These are phyloP conservation scores for Gambusia holbrooki DNA, from an alignment of 2,113 vertebrate genomes.

Conservation along the genomic window DNA sequence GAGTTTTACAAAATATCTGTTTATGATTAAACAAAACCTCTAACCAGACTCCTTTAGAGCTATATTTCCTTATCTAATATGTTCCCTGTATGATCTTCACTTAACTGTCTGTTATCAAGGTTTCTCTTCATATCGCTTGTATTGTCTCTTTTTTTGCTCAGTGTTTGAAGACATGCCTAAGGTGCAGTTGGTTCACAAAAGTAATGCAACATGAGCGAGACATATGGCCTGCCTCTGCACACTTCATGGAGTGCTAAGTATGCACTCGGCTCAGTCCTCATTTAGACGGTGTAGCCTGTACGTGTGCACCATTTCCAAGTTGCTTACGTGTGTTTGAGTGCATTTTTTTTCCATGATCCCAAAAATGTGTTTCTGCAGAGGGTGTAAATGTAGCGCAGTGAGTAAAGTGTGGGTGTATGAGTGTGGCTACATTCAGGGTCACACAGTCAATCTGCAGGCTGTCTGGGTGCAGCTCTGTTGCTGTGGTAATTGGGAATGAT, in stretches of 20 bases:
- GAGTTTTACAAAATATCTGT: constrained; percentile 34
- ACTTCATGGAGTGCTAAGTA: constrained; percentile 47
- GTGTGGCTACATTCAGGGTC: constrained; percentile 68
- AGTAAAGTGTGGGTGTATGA: constrained; percentile 42
- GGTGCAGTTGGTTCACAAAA: constrained; percentile 28
- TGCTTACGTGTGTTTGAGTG: constrained; percentile 16
- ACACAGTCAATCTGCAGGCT: constrained; percentile 76
- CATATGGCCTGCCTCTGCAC: constrained; percentile 60
- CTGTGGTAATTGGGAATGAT: constrained; percentile 81
- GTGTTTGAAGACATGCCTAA: constrained; percentile 42
- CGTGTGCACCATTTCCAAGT: constrained; percentile 20
- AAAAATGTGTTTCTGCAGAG: constrained; percentile 29
- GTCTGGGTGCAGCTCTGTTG: constrained; percentile 76
- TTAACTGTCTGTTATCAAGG: not conserved
- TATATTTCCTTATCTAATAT: constrained; percentile 23
- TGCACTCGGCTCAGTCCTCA: constrained; percentile 10
- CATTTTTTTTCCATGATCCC: constrained; percentile 32
- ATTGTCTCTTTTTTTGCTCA: constrained; percentile 7
- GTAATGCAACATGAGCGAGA: constrained; percentile 31
- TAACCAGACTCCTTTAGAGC: constrained; percentile 11
- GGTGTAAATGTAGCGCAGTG: not conserved
- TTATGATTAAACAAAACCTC: constrained; percentile 14
- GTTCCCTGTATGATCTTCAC: constrained; percentile 8
- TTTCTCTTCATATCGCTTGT: constrained; percentile 21
- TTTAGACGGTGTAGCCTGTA: constrained; percentile 9